A percentile compares a stretch with the other conserved stretches of the same genome.
phyloP scores from a whole-genome alignment of 2,888 invertebrate species.

The Geotrupes spiniger region DNA sequence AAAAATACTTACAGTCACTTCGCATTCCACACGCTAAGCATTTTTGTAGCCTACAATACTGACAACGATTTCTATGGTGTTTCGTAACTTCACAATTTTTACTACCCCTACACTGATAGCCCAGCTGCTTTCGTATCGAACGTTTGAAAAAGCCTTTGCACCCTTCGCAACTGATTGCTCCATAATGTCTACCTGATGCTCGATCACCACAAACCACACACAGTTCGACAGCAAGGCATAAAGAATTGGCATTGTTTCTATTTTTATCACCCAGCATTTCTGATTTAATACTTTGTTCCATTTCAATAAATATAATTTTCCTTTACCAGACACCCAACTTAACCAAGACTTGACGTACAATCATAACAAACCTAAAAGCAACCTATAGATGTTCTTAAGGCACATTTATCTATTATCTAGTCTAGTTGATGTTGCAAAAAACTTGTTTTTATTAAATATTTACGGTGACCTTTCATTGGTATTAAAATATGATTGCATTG shows the following conservation, averaged over 20 bases:
- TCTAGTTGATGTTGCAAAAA: constrained; percentile 15
- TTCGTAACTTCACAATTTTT: constrained; percentile 98
- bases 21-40: constrained; percentile 98
- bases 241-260: constrained; percentile 43
- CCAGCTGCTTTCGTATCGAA: constrained; percentile 93
- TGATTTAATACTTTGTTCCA: constrained; percentile 45
- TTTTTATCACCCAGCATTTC: constrained; percentile 46
- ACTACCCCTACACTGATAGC: constrained; percentile 93
- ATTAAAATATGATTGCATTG: constrained; percentile 40
- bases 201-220: constrained; percentile 96
- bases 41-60: constrained; percentile 97
- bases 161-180: constrained; percentile 90
- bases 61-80: constrained; percentile 96
- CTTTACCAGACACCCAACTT: constrained; percentile 1
- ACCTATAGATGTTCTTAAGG: constrained; percentile 13
- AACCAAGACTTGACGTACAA: constrained; percentile 16
- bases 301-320: constrained; percentile 18
- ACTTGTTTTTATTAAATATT: constrained; percentile 24
- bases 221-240: constrained; percentile 72
- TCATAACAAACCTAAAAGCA: constrained; percentile 8
- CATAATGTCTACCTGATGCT: constrained; percentile 94
- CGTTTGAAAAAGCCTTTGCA: constrained; percentile 99
- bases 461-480: constrained; percentile 40
- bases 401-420: constrained; percentile 16
- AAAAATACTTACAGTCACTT: constrained; percentile 86